Base-by-base conservation (phyloP, 2,888 invertebrate genomes). In the Drosophila pullipes region DNA sequence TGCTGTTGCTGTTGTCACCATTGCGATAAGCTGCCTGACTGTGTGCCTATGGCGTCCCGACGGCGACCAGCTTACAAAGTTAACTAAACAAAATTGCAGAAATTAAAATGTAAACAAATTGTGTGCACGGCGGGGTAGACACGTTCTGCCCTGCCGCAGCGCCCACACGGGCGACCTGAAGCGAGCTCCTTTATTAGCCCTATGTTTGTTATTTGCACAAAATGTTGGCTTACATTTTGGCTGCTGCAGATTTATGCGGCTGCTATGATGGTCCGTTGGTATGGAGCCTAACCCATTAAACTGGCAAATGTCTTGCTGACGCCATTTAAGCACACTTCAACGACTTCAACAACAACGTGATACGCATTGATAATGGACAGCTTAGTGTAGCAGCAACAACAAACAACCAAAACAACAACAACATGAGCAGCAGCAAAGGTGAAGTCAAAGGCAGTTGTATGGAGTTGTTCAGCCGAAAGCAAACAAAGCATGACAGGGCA, bases 251-350 rank as follows among this genome's bases (percentile, higher is more conserved):
- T n/a, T 31, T 50, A 25, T 28, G 52, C 22, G 28, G 37, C n/a
- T 25, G 53, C 30, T 7, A 31, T n/a, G 57, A n/a, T 22, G 30
- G 53, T 31, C 35, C 39, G 22, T 25, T 49, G 71, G 49, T 31
- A 50, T 30, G 66, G 33, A 58, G 78, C 59, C 83, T 74, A 69
- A 65, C 61, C 80, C 83, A 70, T 90, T 87, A 82, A 83, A 82
- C 89, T 83, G 77, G 83, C 81, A 82, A 87, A 87, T 86, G 76
- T 81, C 75, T 83, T 64, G 69, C 81, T 85, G 91, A 90, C 90
- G 91, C 91, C 91, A 85, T 91, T 86, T 91, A 88, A 91, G 91
- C 90, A 91, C 90, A 91, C 91, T 85, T 89, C 91, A 85, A 65
- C 78, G 75, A 74, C 90, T 69, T 70, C 62, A 79, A 83, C 62